Evolutionary conservation across 2,797 vertebrate genomes (phyloP), one percentile per base, ranked within the genome.

Genomic region (Pseudotriccus pelzelni): DNA sequence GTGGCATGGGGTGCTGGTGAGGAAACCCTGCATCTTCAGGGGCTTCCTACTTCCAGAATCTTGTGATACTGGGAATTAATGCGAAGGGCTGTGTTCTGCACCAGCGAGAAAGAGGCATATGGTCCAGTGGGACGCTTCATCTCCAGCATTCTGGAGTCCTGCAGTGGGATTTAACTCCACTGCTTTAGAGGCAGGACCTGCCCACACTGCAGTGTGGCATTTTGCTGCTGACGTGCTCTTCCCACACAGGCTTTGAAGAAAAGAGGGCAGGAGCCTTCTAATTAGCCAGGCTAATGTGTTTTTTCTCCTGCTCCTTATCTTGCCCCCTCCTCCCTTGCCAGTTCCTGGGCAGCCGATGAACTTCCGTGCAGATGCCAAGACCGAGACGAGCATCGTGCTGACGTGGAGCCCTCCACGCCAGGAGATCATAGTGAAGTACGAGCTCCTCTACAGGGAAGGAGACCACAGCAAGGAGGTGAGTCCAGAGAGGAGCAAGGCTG

Each of bases 271-370:
- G 89, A 49, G 20, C 44, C 59, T 88, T 70, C 34, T 23, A 34
- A 66, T 67, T 21, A 56, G 3, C 55, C 55, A 43, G 47, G 11
- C 79, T 95, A 84, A 94, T 3, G 34, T 39, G 80, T 14, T 44
- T 14, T 44, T 62, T 70, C 56, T 55, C 23, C 49, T 47, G 16
- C 82, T 63, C 81, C 55, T 84, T 41, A 22, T 81, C 63, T 64
- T 30, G 16, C 34, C 58, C 70, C 53, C 60, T 41, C 28, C 76
- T 37, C 41, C 36, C 44, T 1, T 37, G 10, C 80, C 95, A 99
- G 99, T 99, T 67, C 99, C 99, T 0, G 99, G 99, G 46, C 99
- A 99, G 97, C 99, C 99, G 8, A 99, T 99, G 98, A 99, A 99
- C 97, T 99, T 99, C 97, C 98, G 98, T 96, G 98, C 99, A 1